These are phyloP conservation scores for Nomada fucata DNA, from an alignment of 2,888 invertebrate genomes.

Conservation along the genomic window DNA sequence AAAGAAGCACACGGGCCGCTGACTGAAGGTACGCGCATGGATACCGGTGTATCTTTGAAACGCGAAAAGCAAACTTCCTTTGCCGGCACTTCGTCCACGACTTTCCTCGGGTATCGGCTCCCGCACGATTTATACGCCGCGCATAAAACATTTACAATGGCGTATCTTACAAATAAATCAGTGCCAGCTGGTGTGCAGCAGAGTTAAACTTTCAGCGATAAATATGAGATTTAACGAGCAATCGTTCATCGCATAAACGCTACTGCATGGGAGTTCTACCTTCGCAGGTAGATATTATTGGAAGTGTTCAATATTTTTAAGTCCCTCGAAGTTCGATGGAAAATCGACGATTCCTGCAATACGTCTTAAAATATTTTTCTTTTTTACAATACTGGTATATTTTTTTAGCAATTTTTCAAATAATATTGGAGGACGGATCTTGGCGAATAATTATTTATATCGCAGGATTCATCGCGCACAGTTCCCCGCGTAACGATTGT, in stretches of 20 bases:
- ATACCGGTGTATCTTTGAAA: conserved; percentile 46
- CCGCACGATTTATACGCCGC: conserved; percentile 59
- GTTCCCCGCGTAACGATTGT: no score
- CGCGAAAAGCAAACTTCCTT: conserved; percentile 28
- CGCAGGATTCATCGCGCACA: no score
- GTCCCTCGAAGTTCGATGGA: not conserved
- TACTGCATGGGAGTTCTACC: conserved; percentile 39
- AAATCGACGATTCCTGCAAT: no score
- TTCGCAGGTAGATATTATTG: not conserved
- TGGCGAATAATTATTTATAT: no score
- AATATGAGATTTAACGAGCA: conserved; percentile 48
- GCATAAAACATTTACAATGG: conserved; percentile 64
- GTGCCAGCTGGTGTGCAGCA: conserved; percentile 41
- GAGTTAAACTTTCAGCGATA: conserved; percentile 52
- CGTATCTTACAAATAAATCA: conserved; percentile 60
- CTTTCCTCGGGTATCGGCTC: conserved; percentile 31
- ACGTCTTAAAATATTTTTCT: no score
- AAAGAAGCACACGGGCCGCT: conserved; percentile 33
- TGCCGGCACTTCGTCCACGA: conserved; percentile 19
- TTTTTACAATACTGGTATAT: no score
- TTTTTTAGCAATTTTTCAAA: no score
- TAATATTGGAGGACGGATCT: no score
- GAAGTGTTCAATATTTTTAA: no score
- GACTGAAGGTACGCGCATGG: conserved; percentile 18
- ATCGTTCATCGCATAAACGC: conserved; percentile 45